These are phyloP conservation scores for Coecobrya sp. DNA, from an alignment of 2,888 invertebrate species.

Conservation along the genomic window DNA sequence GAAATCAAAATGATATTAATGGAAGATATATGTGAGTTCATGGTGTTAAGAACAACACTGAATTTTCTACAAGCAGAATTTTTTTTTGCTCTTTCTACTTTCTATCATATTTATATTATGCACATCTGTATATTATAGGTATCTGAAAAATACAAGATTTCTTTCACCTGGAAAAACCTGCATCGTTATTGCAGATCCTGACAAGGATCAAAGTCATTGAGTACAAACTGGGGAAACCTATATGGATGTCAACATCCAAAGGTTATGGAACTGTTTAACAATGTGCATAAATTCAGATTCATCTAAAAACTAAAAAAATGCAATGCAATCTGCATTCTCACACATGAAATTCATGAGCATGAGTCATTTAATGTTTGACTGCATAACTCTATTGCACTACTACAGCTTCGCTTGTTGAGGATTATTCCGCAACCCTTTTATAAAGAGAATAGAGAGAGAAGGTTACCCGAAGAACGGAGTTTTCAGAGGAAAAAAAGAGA, in stretches of 20 bases:
- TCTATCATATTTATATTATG: no score
- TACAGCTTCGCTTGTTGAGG: slow-evolving; percentile 7
- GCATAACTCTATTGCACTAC: background rate
- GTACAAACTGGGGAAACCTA: no score
- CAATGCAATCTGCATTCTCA: slow-evolving; percentile 16
- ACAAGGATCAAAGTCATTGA: no score
- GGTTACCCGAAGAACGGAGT: slow-evolving; percentile 7
- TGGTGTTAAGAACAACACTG: background rate
- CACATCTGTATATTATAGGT: no score
- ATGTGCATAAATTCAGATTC: background rate
- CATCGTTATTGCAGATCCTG: no score
- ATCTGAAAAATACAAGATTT: no score
- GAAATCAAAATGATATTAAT: background rate
- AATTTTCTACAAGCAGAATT: no score
- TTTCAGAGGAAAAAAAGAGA: background rate
- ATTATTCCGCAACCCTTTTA: background rate
- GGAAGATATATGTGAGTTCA: background rate
- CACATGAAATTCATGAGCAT: slow-evolving; percentile 18
- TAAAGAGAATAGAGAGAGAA: background rate
- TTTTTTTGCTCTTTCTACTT: no score
- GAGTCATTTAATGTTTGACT: slow-evolving; percentile 15
- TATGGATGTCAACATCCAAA: background rate
- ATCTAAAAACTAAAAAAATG: background rate
- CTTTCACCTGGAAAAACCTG: background rate
- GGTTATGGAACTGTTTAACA: background rate